Evolutionary conservation across 1,140 invertebrate genomes (phyloP), one percentile per base, ranked within the genome.

Genomic region (Vanessa atalanta): DNA sequence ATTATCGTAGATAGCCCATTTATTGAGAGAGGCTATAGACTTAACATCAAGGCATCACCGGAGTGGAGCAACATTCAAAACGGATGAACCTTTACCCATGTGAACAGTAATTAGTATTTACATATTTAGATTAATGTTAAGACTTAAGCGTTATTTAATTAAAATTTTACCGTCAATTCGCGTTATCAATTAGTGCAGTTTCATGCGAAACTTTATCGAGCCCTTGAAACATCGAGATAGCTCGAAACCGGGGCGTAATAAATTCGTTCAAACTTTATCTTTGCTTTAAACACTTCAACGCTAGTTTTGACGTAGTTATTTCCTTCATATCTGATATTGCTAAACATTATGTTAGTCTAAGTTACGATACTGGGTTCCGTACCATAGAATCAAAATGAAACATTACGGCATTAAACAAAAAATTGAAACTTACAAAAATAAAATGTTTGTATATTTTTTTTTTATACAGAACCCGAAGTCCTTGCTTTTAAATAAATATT

Each of bases 161-260:
- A 51, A 51, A 51, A 51, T 51, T 51, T 51, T n/a, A 51, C 50
- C 50, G 13, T 51, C 50, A 16, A 37, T 37, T 14, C 26, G 23
- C 51, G 11, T 31, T 53, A 68, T 68, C 66, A 53, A 65, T 57
- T 47, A 68, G 55, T 68, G 66, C 66, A 68, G 53, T 67, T 67
- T 67, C 65, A 68, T 68, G 66, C 66, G 55, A 15, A 68, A 68
- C 47, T 53, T 68, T 68, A 68, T 68, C 66, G 55, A 53, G n/a
- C 16, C 23, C 51, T 68, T 51, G 50, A 51, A 51, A 51, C 15
- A 51, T 15, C 14, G n/a, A 51, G 14, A 51, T 13, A 51, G 7
- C 31, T 7, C 5, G 31, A 43, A 43, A 68, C 37, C 12, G 31
- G 6, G 66, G 16, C 47, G 66, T 68, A 68, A 68, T 68, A 68